Evolutionary conservation across 2,888 invertebrate species (phyloP), one percentile per base, ranked within the genome.

Genomic region (Eupithecia subumbrata): DNA sequence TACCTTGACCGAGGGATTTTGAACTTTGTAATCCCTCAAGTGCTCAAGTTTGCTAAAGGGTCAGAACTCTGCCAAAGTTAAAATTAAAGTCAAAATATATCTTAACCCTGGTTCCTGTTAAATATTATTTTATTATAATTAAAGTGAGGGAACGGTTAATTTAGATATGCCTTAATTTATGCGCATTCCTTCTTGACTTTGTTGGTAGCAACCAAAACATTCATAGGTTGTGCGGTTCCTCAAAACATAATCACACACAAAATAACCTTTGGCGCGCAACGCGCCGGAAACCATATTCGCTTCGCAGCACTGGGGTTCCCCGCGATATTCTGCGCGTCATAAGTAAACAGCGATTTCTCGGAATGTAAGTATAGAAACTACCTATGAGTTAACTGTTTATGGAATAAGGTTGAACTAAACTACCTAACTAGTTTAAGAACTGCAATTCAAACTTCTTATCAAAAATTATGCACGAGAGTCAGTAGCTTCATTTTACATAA

Each of bases 21-120:
- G n/a, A 52, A 52, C 52, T 52, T 52, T 52, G 52, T 52, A 52
- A 52, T 52, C n/a, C 52, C 52, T 52, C n/a, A n/a, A 52, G n/a
- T n/a, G 52, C n/a, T 52, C 2, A 52, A 52, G 52, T 52, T n/a
- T 52, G 9, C 52, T n/a, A 30, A 30, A 30, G 52, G 52, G 52
- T 52, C n/a, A 52, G 52, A 37, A 37, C 37, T 0, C 37, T 2
- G 37, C 37, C 37, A 52, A 52, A 52, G n/a, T 52, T n/a, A 52
- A n/a, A 52, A 52, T 52, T n/a, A 52, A 52, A 52, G n/a, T 3
- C n/a, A n/a, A n/a, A n/a, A n/a, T 37, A 37, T n/a, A 48, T 48
- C 18, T 18, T 18, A 7, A 48, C 45, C 2, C 8, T 48, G 48
- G n/a, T n/a, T 52, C 52, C 9, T n/a, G n/a, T n/a, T n/a, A n/a